Evolutionary conservation across 2,797 vertebrate species (phyloP).

Genomic region (Anguilla megastoma): DNA sequence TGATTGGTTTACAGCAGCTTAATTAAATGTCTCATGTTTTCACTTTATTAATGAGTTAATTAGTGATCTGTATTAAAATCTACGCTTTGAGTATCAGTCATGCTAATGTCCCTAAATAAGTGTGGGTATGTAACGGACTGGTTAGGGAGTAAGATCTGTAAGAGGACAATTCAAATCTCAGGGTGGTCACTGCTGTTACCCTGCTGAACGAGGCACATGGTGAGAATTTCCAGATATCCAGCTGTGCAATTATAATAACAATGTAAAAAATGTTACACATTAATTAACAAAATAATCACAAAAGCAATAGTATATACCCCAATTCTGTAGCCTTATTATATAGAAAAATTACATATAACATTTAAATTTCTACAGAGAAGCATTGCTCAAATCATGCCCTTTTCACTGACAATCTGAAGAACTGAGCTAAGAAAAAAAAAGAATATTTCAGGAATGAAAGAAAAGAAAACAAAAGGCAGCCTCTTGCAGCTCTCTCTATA

Average conservation of each 20-base stretch:
- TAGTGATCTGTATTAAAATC: neutral
- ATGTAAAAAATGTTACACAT: neutral
- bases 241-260: neutral
- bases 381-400: neutral
- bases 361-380: neutral
- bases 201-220: neutral
- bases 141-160: neutral
- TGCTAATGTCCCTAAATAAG: neutral
- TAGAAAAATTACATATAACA: neutral
- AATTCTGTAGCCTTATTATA: neutral
- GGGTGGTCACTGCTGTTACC: too few species aligned
- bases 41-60: neutral
- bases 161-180: too few species aligned
- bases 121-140: neutral
- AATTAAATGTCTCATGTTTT: conserved; percentile 53
- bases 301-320: neutral
- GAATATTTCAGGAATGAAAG: neutral
- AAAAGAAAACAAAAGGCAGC: neutral
- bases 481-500: neutral
- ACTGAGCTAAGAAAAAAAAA: neutral
- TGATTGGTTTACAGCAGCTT: conserved; percentile 41
- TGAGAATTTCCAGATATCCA: neutral
- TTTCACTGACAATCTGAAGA: neutral
- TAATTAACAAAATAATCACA: neutral
- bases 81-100: neutral